Percentiles rank a stretch among this genome's conserved stretches.
Evolutionary conservation across 35 echinoderm and acorn worm genomes (phyloP).

Genomic region (Hemicentrotus pulcherrimus): DNA sequence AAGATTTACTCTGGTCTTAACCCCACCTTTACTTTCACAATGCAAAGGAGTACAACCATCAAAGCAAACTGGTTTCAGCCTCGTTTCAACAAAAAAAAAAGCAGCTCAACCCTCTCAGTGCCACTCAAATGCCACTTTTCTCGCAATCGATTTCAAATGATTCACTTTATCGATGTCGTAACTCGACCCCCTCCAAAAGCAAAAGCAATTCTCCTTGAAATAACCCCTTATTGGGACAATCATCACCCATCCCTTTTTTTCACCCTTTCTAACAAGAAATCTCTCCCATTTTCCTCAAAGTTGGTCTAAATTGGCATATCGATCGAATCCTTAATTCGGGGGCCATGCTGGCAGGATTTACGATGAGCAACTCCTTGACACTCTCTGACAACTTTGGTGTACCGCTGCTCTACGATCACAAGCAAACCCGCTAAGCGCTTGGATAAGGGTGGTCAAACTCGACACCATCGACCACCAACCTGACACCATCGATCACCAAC

Average conservation of each 20-base stretch:
- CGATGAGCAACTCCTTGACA: not conserved
- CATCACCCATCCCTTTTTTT: not conserved
- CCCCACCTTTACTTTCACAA: not conserved
- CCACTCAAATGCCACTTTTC: conserved; percentile 37
- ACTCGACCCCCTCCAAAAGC: not conserved
- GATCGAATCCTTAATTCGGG: not conserved
- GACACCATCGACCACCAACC: not conserved
- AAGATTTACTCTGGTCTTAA: not conserved
- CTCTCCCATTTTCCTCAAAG: not conserved
- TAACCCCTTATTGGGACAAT: not conserved
- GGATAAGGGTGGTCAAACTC: not conserved
- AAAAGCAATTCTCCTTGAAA: not conserved
- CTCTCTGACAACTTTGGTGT: conserved; percentile 1
- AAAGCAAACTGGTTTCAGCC: not conserved
- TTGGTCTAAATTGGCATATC: not conserved
- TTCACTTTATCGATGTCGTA: conserved; percentile 29
- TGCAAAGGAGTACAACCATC: not conserved
- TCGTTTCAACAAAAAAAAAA: not conserved
- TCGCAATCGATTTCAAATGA: conserved; percentile 26
- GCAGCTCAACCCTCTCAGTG: not conserved
- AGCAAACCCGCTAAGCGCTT: not conserved
- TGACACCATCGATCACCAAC: not conserved
- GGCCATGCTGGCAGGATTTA: not conserved
- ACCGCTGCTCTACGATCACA: not conserved
- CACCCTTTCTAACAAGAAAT: not conserved